phyloP scores from a whole-genome alignment of 2,888 invertebrate genomes.

The Sinodicranocentrus sp. region DNA sequence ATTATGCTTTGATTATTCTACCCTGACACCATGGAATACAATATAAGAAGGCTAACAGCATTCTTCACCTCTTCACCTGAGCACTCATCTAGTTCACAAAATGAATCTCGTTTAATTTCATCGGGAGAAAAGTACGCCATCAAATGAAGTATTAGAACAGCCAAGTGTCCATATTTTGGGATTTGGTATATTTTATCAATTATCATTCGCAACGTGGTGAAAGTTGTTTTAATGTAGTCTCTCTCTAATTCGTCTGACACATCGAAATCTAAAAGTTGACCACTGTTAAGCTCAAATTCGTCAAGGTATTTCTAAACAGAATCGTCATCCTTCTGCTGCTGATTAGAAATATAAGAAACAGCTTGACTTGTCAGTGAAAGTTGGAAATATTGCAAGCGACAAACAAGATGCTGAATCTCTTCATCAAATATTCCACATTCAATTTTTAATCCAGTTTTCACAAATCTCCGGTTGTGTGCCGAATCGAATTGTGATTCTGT shows the following conservation, averaged over 20 bases:
- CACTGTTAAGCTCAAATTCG: background rate
- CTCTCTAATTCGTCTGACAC: background rate
- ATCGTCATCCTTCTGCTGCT: background rate
- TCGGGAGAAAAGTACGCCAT: too few relatives aligned
- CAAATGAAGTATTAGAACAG: too few relatives aligned
- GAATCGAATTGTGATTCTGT: too few relatives aligned
- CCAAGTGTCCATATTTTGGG: too few relatives aligned
- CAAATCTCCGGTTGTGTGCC: too few relatives aligned
- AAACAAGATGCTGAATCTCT: background rate
- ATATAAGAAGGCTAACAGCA: too few relatives aligned
- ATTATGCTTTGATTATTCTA: too few relatives aligned
- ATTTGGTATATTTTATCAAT: background rate
- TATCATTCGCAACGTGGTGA: background rate
- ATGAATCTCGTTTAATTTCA: too few relatives aligned
- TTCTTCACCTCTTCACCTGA: too few relatives aligned
- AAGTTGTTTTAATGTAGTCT: background rate
- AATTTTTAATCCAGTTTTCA: background rate
- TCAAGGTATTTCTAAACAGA: background rate
- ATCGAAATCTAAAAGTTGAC: background rate
- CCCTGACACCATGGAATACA: too few relatives aligned
- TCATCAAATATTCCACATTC: background rate
- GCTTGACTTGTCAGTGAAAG: background rate
- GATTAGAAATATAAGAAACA: background rate
- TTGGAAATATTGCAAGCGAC: background rate
- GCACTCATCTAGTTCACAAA: too few relatives aligned